Base-by-base conservation (phyloP, 2,797 vertebrate species). In the Semaprochilodus insignis region DNA sequence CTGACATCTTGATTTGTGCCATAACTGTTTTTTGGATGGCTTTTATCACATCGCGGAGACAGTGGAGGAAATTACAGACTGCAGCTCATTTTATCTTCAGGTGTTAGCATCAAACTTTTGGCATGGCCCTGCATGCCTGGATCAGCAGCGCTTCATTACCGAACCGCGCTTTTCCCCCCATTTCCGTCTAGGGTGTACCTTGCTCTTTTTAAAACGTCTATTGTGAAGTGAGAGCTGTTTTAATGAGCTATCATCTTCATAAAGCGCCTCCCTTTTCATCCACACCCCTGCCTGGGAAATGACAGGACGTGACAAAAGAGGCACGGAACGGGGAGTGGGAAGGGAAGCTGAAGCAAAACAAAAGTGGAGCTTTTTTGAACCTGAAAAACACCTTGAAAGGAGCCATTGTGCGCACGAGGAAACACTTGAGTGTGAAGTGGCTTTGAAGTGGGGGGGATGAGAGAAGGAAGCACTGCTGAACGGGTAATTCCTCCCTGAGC, bases 331-430 rank as follows among this genome's bases (percentile, higher is more conserved):
- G 79, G 78, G 78, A 85, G 84, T 72, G 74, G 74, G 78, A 72
- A 70, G 81, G 69, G 54, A 79, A 81, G 80, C 78, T 72, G 66
- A 71, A 82, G 80, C 77, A 77, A 90, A 85, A 88, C 83, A 86
- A 85, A 86, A 84, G 77, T 67, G 60, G 62, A 84, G 83, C 85
- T 81, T 84, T 44, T 79, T 81, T 81, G 82, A 85, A 89, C 81
- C 82, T 83, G 81, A 86, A 87, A 67, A 86, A 83, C 75, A 86
- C 83, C 88, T 87, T 86, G 84, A 88, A 90, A 88, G 82, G 82
- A 82, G 80, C 60, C 77, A 85, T 88, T 89, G 87, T 90, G 83
- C 85, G 55, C 76, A 17, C 36, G 52, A 71, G 85, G 85, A 88
- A 85, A 81, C 81, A 83, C 76, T 85, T 79, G 77, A 78, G 80